Base-by-base conservation (phyloP, 2,797 vertebrate genomes). In the Salmo trutta region DNA sequence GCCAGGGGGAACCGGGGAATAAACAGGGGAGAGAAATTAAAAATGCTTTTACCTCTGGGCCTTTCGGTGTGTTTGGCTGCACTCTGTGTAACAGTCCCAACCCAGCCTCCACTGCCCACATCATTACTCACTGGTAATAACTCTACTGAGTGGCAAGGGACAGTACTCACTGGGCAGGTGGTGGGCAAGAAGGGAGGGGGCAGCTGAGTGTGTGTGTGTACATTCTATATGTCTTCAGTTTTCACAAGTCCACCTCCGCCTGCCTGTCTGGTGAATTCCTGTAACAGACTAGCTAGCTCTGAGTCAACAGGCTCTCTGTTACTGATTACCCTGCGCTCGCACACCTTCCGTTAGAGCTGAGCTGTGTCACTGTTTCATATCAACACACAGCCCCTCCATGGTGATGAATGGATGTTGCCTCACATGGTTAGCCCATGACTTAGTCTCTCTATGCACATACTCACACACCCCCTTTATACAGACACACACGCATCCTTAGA, bases 91-190 rank as follows among this genome's bases (percentile, higher is more conserved):
- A 19, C 16, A 1, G 16, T 33, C 17, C 54, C 31, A 51, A 19
- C 24, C 4, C 31, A 51, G 62, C 51, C 75, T 59, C 54, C 73
- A 76, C 67, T 65, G 71, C 73, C 53, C 19, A 36, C 24, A 68
- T 71, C 73, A 74, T 87, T 81, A 88, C 76, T 84, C 82, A 85
- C 52, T 75, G 73, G 19, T 87, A 87, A 89, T 82, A 78, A 85
- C 73, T 4, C n/a, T 80, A 82, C 85, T 86, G 83, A 81, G 81
- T 80, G 82, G 80, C 79, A 36, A 88, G 84, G 80, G 79, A 86
- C 75, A 86, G 75, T 82, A 81, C 74, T 87, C 78, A 0, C 66
- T 76, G 19, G 24, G 85, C 89, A 90, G 90, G 89, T 91, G 89
- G 89, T 41, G 72, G 21, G 64, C 65, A 52, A 70, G 47, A 70